Conservation (phyloP, 2,797 vertebrate genomes). For the Neopelma chrysocephalum region DNA sequence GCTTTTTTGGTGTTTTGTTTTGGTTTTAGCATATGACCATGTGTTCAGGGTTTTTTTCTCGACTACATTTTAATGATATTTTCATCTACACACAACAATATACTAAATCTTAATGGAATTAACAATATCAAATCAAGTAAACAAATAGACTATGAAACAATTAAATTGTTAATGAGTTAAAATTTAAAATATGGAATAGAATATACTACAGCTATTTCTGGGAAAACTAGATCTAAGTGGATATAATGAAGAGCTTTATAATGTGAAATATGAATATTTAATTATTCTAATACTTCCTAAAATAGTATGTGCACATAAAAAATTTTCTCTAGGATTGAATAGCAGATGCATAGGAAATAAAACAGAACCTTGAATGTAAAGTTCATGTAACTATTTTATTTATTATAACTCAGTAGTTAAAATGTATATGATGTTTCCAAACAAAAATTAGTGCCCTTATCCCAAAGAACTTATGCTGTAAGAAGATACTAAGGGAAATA, state of each 20-base stretch:
- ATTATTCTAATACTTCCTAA: neutral
- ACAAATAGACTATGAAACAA: neutral
- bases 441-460: neutral
- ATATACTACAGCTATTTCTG: neutral
- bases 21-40: neutral
- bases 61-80: neutral
- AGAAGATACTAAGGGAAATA: neutral
- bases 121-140: neutral
- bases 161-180: neutral
- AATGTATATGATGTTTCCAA: neutral
- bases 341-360: neutral
- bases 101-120: neutral
- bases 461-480: neutral
- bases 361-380: neutral
- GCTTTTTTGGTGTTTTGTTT: rapidly evolving
- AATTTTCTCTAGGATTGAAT: neutral
- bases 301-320: neutral
- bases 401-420: neutral
- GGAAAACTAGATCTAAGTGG: neutral
- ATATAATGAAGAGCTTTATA: neutral
- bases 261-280: neutral
- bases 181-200: neutral
- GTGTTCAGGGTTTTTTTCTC: neutral
- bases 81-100: neutral
- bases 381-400: neutral